These are phyloP conservation scores for Hemicrepidius hirtus DNA, from an alignment of 2,888 invertebrate species.

Conservation along the genomic window DNA sequence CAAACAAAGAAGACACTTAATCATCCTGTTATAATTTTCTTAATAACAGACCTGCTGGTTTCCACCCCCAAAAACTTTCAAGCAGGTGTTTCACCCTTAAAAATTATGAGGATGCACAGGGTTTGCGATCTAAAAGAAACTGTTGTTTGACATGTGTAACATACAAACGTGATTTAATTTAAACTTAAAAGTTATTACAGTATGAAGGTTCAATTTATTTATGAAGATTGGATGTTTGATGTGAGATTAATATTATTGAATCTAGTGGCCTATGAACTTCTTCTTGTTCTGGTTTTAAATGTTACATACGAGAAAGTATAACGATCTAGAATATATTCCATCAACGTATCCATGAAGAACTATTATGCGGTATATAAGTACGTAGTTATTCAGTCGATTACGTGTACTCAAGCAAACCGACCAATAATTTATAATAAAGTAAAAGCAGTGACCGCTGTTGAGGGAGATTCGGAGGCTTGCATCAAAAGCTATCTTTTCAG, in stretches of 20 bases:
- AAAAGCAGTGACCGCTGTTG: slow-evolving; percentile 52
- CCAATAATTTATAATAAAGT: slow-evolving; percentile 56
- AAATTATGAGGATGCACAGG: slow-evolving; percentile 21
- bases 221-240: background rate
- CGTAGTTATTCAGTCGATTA: slow-evolving; percentile 47
- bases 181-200: background rate
- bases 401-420: slow-evolving; percentile 47
- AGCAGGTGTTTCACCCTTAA: slow-evolving; percentile 19
- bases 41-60: slow-evolving; percentile 25
- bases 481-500: slow-evolving; percentile 61
- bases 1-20: slow-evolving; percentile 22
- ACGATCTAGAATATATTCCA: slow-evolving; percentile 18
- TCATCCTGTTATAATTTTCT: slow-evolving; percentile 21
- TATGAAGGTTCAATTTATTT: slow-evolving; percentile 1
- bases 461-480: slow-evolving; percentile 55
- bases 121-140: background rate
- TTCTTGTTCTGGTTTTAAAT: background rate
- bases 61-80: slow-evolving; percentile 10
- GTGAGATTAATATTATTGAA: slow-evolving; percentile 7
- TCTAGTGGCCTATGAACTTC: background rate
- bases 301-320: slow-evolving; percentile 7
- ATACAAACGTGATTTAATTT: background rate
- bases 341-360: slow-evolving; percentile 29
- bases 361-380: slow-evolving; percentile 35
- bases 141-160: background rate